Conservation (phyloP, 2,797 vertebrate genomes). For the Lagocephalus sceleratus region DNA sequence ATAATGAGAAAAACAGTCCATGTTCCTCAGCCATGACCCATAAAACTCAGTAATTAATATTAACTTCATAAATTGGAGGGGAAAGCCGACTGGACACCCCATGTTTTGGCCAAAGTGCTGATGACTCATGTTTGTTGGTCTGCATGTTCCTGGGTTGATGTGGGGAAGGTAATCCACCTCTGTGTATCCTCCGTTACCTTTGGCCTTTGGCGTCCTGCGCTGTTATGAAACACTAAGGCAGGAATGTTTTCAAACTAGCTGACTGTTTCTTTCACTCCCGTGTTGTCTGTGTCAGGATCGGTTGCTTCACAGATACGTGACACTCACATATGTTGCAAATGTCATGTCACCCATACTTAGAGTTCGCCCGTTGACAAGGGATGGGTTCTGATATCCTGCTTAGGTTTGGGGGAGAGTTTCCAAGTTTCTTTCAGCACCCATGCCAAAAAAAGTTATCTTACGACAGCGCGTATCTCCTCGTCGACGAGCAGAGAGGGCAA, state of each 20-base stretch:
- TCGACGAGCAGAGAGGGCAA: too few relatives aligned
- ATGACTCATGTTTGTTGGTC: constrained; percentile 12
- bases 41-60: too few relatives aligned
- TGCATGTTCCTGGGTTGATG: constrained; percentile 2
- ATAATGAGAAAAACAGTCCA: too few relatives aligned
- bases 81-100: too few relatives aligned
- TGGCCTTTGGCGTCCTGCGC: constrained; percentile 6
- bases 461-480: not conserved
- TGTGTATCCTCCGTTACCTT: not conserved
- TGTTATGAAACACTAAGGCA: constrained; percentile 8
- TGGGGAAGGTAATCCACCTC: constrained; percentile 4
- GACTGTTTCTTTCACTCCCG: not conserved
- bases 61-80: too few relatives aligned
- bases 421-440: not conserved
- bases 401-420: not conserved
- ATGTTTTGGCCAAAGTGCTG: constrained; percentile 7
- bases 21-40: too few relatives aligned
- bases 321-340: not conserved
- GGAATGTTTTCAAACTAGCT: constrained; percentile 2
- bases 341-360: not conserved
- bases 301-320: not conserved
- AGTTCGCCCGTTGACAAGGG: not conserved
- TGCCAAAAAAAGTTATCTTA: not conserved
- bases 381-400: not conserved
- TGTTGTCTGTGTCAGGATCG: not conserved